These are phyloP conservation scores for Rhynchomys soricoides DNA, from an alignment of 2,113 vertebrate genomes.

Conservation along the genomic window DNA sequence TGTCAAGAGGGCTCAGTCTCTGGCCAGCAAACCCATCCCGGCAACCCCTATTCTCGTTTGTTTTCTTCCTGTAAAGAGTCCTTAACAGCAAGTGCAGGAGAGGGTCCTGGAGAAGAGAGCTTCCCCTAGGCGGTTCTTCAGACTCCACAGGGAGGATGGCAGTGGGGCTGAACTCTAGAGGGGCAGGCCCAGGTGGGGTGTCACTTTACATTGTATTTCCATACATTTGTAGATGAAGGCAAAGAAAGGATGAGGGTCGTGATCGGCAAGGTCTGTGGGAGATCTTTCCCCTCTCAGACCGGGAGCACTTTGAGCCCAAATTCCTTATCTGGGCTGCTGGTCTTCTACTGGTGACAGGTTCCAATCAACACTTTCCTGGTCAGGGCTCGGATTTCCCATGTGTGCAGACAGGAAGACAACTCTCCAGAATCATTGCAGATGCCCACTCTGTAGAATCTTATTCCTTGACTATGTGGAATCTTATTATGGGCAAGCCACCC, in stretches of 20 bases:
- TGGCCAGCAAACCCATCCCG: rapidly evolving
- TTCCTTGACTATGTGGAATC: rapidly evolving
- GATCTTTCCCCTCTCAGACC: not conserved
- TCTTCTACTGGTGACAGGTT: not conserved
- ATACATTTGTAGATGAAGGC: rapidly evolving
- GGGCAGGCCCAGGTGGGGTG: rapidly evolving
- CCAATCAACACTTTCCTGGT: not conserved
- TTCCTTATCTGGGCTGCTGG: not conserved
- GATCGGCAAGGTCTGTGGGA: not conserved
- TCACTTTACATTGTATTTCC: not conserved
- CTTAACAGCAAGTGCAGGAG: not conserved
- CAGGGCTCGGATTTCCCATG: not conserved
- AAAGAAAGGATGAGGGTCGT: rapidly evolving
- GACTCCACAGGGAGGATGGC: not conserved
- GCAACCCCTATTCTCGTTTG: not conserved
- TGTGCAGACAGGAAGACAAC: not conserved
- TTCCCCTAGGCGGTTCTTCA: not conserved
- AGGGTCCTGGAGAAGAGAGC: rapidly evolving
- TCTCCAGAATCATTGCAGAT: not conserved
- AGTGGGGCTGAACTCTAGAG: too few species aligned
- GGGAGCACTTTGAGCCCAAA: not conserved
- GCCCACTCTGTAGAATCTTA: too few species aligned
- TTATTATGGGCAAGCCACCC: not conserved
- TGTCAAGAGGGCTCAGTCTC: rapidly evolving
- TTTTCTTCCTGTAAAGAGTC: not conserved